phyloP scores from a whole-genome alignment of 2,113 vertebrate genomes.

The Terrapene triunguis region DNA sequence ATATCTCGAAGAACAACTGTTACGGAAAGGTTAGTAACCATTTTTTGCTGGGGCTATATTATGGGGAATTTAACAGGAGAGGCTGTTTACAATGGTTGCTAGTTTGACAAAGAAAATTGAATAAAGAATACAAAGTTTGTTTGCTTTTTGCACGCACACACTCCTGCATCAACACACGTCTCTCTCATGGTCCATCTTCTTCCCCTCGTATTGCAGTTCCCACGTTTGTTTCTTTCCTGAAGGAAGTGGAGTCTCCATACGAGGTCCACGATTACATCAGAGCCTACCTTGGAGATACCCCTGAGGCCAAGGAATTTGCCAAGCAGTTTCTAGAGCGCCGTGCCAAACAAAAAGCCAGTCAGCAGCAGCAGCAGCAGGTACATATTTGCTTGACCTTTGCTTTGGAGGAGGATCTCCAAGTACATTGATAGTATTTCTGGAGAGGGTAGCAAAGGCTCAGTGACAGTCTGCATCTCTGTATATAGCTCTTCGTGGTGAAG shows the following conservation, averaged over 20 bases:
- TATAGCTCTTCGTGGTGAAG: neutral
- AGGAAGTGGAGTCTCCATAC: slow-evolving; percentile 98
- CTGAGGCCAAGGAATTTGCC: slow-evolving; percentile 99
- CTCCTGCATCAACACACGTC: accelerated
- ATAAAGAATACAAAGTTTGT: neutral
- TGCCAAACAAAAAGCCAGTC: slow-evolving; percentile 97
- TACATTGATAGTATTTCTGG: accelerated
- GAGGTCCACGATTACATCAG: slow-evolving; percentile 98
- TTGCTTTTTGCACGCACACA: neutral
- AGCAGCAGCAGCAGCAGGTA: slow-evolving; percentile 87
- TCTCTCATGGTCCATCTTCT: slow-evolving; percentile 44
- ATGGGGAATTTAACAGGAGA: neutral
- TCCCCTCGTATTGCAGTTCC: slow-evolving; percentile 86
- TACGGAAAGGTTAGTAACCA: too few species aligned
- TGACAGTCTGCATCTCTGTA: neutral
- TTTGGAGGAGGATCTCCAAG: neutral
- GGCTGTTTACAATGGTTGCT: neutral
- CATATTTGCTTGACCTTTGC: neutral
- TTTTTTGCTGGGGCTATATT: neutral
- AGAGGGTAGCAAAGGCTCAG: neutral
- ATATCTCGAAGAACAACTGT: too few species aligned
- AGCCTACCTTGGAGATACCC: slow-evolving; percentile 96
- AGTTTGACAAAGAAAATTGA: neutral
- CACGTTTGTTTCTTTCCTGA: slow-evolving; percentile 98
- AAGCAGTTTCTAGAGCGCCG: slow-evolving; percentile 99